Base-by-base conservation (phyloP, 2,797 vertebrate species). In the Notoglanidium macrostoma region DNA sequence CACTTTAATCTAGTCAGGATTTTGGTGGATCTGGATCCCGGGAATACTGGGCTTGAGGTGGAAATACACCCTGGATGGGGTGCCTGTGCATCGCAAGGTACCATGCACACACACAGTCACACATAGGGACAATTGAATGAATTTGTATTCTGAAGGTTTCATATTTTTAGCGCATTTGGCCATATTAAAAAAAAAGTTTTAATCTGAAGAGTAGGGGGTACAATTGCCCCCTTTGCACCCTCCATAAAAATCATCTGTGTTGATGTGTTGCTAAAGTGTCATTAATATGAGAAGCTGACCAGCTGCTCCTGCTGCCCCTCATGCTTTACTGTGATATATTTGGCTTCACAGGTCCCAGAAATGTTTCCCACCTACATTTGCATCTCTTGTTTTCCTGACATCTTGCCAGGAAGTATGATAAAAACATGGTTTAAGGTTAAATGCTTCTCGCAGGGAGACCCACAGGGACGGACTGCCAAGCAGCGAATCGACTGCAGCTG, bases 311-410 rank as follows among this genome's bases (percentile, higher is more conserved):
- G 63, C 54, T 67, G 84, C 83, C 78, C 79, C 1, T 83, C 51
- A 51, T 74, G 57, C 90, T 84, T 76, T 70, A 51, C 44, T 59
- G 44, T 72, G 83, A 86, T 90, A 89, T 89, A 89, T 90, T 88
- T 88, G 73, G 63, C 87, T 89, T 80, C 70, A 85, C 78, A 4
- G 23, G 17, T n/a, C 44, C 87, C 73, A 85, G 81, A 87, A 79
- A 90, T 68, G 54, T 78, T 74, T 49, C 82, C 40, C 49, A 68
- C 83, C 86, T 85, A 83, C 65, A 90, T 90, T 79, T 85, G 63
- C 61, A 85, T 81, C 90, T 77, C 89, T 85, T 87, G 86, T 89
- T 70, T 68, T 88, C 67, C 85, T 89, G 90, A 88, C 83, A 86
- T 87, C 83, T 54, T 84, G 90, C 85, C 85, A 89, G 88, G 46